A percentile compares a stretch with the other conserved stretches of the same genome.
Evolutionary conservation across 1,140 invertebrate genomes (phyloP).

Genomic region (Dolichoris vasculosae): DNA sequence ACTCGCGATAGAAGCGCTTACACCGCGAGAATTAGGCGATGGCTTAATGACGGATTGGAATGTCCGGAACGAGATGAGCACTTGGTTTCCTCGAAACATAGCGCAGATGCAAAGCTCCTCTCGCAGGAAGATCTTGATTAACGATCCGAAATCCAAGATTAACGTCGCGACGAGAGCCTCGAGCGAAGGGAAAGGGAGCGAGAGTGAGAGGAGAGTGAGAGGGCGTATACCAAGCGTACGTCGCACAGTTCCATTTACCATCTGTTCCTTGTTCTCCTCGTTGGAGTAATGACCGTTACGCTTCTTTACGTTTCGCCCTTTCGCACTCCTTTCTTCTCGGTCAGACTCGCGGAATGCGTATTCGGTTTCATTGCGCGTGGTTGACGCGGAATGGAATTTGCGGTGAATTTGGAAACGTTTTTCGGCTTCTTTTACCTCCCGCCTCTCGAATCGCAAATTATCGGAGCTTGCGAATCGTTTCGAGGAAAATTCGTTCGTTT

Average conservation of each 20-base stretch:
- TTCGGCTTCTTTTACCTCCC: neutral
- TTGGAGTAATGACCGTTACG: neutral
- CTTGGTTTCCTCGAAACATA: neutral
- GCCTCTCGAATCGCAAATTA: neutral
- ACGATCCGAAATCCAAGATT: constrained; percentile 59
- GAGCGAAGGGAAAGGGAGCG: neutral
- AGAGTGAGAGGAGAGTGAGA: neutral
- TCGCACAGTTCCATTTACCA: neutral
- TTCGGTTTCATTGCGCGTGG: constrained; percentile 4
- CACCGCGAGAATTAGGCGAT: too few species aligned
- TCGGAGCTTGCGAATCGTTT: neutral
- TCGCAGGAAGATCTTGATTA: constrained; percentile 55
- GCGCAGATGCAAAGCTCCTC: neutral
- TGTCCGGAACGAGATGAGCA: neutral
- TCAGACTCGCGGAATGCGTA: neutral
- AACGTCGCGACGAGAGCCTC: neutral
- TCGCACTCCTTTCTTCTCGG: constrained; percentile 11
- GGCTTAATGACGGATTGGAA: neutral
- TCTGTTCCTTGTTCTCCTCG: neutral
- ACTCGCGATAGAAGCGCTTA: neutral
- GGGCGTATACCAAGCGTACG: neutral
- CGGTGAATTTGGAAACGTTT: neutral
- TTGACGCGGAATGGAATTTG: neutral
- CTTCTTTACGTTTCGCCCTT: constrained; percentile 9
- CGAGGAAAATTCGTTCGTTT: neutral